phyloP scores from a whole-genome alignment of 2,113 vertebrate species.

The Abramis brama region DNA sequence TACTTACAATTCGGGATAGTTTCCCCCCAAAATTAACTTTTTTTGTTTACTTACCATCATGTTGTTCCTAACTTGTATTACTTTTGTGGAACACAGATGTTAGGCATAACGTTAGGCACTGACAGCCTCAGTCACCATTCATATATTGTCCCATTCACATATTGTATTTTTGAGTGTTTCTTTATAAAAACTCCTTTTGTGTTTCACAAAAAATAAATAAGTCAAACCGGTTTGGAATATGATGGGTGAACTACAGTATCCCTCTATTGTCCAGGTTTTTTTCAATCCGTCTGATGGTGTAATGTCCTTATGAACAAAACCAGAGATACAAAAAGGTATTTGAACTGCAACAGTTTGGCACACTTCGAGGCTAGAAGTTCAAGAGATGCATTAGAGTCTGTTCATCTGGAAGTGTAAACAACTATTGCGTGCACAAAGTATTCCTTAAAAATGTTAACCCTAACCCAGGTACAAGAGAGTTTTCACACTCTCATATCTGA shows the following conservation, averaged over 20 bases:
- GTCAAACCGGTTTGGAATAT: not conserved
- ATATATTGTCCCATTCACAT: not conserved
- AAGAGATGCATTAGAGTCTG: not conserved
- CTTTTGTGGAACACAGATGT: not conserved
- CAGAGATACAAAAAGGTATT: not conserved
- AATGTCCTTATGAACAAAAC: not conserved
- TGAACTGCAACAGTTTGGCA: not conserved
- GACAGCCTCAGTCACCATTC: not conserved
- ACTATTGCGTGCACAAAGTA: not conserved
- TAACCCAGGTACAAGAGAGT: not conserved
- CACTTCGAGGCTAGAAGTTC: not conserved
- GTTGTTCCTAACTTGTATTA: not conserved
- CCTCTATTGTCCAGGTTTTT: not conserved
- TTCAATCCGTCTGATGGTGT: not conserved
- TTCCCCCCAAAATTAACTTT: not conserved
- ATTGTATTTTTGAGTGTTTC: not conserved
- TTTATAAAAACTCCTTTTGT: not conserved
- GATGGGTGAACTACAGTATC: not conserved
- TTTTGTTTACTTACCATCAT: not conserved
- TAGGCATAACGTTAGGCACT: not conserved
- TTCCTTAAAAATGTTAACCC: conserved; percentile 20
- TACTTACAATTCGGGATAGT: not conserved
- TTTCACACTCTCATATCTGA: not conserved
- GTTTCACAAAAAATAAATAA: not conserved
- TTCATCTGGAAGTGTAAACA: conserved; percentile 8